Evolutionary conservation across 2,113 vertebrate genomes (phyloP).

Genomic region (Salvelinus alpinus): DNA sequence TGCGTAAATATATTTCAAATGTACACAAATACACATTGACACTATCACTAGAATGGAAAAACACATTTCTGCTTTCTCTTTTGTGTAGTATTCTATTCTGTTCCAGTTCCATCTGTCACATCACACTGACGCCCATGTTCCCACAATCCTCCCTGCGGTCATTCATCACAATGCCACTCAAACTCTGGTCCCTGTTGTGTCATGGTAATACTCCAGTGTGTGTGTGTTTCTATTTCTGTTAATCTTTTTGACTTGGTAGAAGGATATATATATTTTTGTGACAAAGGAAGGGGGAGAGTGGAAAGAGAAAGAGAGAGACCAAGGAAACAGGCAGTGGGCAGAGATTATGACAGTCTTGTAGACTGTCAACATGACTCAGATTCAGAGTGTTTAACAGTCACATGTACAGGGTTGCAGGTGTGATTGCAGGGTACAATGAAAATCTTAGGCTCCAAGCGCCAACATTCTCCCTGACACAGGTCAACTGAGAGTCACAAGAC

Average conservation of each 20-base stretch:
- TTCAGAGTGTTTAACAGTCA: too few relatives aligned
- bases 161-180: conserved; percentile 66
- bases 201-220: neutral
- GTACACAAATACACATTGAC: neutral
- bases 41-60: neutral
- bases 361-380: conserved; percentile 62
- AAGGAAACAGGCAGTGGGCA: conserved; percentile 62
- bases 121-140: conserved; percentile 39
- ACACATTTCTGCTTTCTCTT: conserved; percentile 12
- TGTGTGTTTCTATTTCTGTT: neutral
- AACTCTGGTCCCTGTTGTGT: conserved; percentile 51
- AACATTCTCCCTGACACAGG: conserved; percentile 18
- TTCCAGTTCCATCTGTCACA: conserved; percentile 63
- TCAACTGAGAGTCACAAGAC: conserved; percentile 47
- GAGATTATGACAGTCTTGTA: conserved; percentile 55
- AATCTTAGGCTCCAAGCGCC: too few relatives aligned
- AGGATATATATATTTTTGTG: conserved; percentile 27
- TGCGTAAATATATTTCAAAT: neutral
- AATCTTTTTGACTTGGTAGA: neutral
- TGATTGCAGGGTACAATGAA: too few relatives aligned
- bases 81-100: conserved; percentile 48
- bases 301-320: conserved; percentile 21
- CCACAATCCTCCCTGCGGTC: conserved; percentile 55
- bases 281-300: neutral
- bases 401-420: too few relatives aligned